Conservation (phyloP, 2,888 invertebrate genomes). For the Taphrorychus bicolor region DNA sequence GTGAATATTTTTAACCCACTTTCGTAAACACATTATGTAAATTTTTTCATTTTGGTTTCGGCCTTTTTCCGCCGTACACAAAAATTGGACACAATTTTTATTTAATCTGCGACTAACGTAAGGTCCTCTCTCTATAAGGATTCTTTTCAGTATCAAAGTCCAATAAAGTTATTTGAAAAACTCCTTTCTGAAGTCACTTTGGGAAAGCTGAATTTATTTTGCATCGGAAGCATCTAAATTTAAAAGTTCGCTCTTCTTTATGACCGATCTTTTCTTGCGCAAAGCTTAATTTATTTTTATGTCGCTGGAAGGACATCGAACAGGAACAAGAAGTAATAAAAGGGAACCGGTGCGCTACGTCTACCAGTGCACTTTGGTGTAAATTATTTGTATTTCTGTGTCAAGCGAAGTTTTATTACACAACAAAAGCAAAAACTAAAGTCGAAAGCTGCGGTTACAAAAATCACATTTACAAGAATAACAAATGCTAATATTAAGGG, state of each 20-base stretch:
- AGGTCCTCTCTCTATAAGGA: no score
- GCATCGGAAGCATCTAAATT: conserved; percentile 12
- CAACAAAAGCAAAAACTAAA: conserved; percentile 1
- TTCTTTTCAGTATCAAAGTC: not conserved
- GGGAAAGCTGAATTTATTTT: not conserved
- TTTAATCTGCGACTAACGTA: not conserved
- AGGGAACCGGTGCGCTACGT: conserved; percentile 9
- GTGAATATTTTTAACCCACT: conserved; percentile 33
- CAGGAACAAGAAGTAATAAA: conserved; percentile 18
- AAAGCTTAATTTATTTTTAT: conserved; percentile 32
- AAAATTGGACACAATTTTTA: not conserved
- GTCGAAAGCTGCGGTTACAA: not conserved
- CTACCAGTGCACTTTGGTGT: conserved; percentile 6
- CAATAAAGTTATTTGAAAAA: not conserved
- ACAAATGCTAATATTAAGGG: not conserved
- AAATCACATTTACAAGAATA: not conserved
- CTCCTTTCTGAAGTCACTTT: not conserved
- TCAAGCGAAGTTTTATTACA: not conserved
- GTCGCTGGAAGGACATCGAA: conserved; percentile 15
- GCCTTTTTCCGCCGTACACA: not conserved
- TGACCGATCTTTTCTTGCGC: conserved; percentile 21
- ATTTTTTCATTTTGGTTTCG: conserved; percentile 19
- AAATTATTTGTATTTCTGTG: conserved; percentile 10
- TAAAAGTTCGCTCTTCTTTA: conserved; percentile 22
- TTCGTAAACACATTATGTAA: conserved; percentile 21